Conservation (phyloP, 1,140 invertebrate species). For the Steinernema feltiae region DNA sequence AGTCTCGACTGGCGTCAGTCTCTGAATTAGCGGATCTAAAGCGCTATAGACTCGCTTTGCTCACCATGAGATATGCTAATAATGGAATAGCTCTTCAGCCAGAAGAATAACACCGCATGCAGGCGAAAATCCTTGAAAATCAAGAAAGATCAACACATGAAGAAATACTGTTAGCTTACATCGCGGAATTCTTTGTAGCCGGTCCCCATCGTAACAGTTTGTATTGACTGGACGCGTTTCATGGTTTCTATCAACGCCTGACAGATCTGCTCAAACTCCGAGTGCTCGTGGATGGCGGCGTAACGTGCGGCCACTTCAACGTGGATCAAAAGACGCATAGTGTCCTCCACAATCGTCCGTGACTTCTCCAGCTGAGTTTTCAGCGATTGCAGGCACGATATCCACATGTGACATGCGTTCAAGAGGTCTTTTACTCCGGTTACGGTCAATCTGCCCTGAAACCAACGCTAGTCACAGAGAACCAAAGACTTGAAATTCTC, state of each 20-base stretch:
- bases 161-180: too few relatives aligned
- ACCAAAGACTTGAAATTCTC: too few relatives aligned
- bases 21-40: neutral
- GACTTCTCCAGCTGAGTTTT: neutral
- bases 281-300: neutral
- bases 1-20: neutral
- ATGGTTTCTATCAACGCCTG: neutral
- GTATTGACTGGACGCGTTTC: neutral
- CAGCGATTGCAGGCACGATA: neutral
- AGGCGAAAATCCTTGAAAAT: too few relatives aligned
- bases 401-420: neutral
- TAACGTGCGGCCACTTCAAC: neutral
- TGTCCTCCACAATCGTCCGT: neutral
- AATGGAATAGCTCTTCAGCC: neutral
- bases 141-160: neutral
- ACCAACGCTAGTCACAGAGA: neutral
- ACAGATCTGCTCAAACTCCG: neutral
- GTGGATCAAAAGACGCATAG: constrained; percentile 1
- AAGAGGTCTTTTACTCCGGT: neutral
- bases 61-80: neutral
- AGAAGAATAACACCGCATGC: neutral
- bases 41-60: neutral
- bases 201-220: neutral
- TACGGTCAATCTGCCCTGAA: neutral
- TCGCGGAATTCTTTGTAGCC: neutral